Evolutionary conservation across 1,140 invertebrate species (phyloP), one percentile per base, ranked within the genome.

Genomic region (Thaumetopoea pityocampa): DNA sequence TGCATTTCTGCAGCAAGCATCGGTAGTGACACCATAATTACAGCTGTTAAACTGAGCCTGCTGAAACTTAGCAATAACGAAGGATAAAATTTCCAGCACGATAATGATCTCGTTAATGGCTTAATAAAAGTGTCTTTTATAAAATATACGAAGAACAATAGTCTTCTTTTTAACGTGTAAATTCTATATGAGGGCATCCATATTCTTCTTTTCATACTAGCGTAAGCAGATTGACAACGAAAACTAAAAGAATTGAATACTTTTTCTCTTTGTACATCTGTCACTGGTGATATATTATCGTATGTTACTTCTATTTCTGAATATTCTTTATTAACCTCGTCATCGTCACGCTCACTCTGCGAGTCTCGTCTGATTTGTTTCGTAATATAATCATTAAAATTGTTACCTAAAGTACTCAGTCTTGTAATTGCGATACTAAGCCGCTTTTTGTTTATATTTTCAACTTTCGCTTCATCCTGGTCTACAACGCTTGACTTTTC

Each of bases 121-220:
- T 72, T 78, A 3, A 86, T 42, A 52, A 85, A 77, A n/a, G 78
- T 84, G 17, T 86, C 82, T 19, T 78, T 78, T n/a, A 79, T 51
- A 48, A 53, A 70, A 46, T 81, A 81, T 32, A 72, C 62, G n/a
- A 63, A 46, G 44, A 76, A 85, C 24, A 51, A 38, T 5, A 67
- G 23, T 37, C 76, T 69, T 40, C 84, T 56, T 59, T 47, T 66
- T 27, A 74, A 52, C 49, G 68, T 78, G 37, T 85, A 81, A 10
- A 78, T 51, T 54, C 60, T 82, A 26, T 85, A 85, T 1, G 73
- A 79, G 1, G 77, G 77, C 45, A 84, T 70, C 62, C 63, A 66
- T 11, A 81, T 44, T 43, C 61, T 67, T 41, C 80, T 68, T 34
- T 49, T 70, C 41, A 80, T 51, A 53, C 63, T 77, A 19, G 67